Conservation (phyloP, 1,140 invertebrate genomes). For the Papilio polytes region DNA sequence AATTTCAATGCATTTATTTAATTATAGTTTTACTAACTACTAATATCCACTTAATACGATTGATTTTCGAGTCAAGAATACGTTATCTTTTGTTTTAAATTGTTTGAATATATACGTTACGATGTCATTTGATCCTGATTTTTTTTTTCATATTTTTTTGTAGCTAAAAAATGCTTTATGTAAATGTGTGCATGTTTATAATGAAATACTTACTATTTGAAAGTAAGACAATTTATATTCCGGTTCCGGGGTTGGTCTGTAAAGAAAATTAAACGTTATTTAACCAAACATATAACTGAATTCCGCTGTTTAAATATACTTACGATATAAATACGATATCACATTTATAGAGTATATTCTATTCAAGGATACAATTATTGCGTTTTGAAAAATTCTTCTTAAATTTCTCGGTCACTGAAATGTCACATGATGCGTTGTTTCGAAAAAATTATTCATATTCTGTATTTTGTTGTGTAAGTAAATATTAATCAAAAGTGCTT, state of each 20-base stretch:
- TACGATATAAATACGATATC: too few species aligned
- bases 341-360: too few species aligned
- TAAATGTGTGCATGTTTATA: not conserved
- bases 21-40: not conserved
- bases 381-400: too few species aligned
- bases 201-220: conserved; percentile 65
- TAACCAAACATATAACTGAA: not conserved
- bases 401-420: too few species aligned
- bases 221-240: conserved; percentile 56
- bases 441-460: too few species aligned
- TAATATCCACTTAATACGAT: not conserved
- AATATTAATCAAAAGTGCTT: too few species aligned
- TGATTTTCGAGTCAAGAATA: not conserved
- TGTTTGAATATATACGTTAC: not conserved
- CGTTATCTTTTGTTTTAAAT: not conserved
- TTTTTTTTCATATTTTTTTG: too few species aligned
- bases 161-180: not conserved
- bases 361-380: too few species aligned
- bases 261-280: conserved; percentile 43
- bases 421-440: too few species aligned
- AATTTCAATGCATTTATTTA: not conserved
- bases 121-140: not conserved
- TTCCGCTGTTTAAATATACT: not conserved
- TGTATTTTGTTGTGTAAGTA: too few species aligned
- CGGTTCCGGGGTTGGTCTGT: conserved; percentile 51